These are phyloP conservation scores for Microplitis deprimator DNA, from an alignment of 2,888 invertebrate species.

Conservation along the genomic window DNA sequence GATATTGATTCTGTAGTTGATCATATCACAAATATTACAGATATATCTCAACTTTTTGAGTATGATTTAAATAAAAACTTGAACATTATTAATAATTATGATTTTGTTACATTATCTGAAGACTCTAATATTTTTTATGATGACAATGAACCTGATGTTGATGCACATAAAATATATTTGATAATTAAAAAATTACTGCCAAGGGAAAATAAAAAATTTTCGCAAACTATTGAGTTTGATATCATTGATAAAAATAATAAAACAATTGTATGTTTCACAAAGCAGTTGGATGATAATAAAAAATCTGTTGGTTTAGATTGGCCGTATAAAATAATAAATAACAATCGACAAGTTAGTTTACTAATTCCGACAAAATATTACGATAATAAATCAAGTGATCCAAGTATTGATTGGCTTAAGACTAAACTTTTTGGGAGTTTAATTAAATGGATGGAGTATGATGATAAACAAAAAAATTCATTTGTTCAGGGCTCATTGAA, in stretches of 20 bases:
- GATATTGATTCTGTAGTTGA: constrained; percentile 54
- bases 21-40: constrained; percentile 51
- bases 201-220: constrained; percentile 65
- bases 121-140: constrained; percentile 52
- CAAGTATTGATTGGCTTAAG: constrained; percentile 73
- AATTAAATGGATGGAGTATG: constrained; percentile 76
- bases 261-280: constrained; percentile 72
- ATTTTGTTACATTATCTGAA: constrained; percentile 57
- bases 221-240: constrained; percentile 68
- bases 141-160: constrained; percentile 50
- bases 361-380: constrained; percentile 24
- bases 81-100: constrained; percentile 59
- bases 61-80: constrained; percentile 29
- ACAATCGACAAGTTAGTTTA: constrained; percentile 45
- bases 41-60: constrained; percentile 57
- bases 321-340: constrained; percentile 57
- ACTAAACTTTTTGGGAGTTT: constrained; percentile 76
- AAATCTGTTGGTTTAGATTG: constrained; percentile 70
- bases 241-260: constrained; percentile 68
- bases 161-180: constrained; percentile 64
- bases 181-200: constrained; percentile 71
- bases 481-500: constrained; percentile 74
- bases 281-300: constrained; percentile 66
- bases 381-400: constrained; percentile 45
- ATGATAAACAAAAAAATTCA: constrained; percentile 54